Percentiles rank a stretch among this genome's conserved stretches.
Evolutionary conservation across 1,140 invertebrate genomes (phyloP).

Genomic region (Drosophila grimshawi): DNA sequence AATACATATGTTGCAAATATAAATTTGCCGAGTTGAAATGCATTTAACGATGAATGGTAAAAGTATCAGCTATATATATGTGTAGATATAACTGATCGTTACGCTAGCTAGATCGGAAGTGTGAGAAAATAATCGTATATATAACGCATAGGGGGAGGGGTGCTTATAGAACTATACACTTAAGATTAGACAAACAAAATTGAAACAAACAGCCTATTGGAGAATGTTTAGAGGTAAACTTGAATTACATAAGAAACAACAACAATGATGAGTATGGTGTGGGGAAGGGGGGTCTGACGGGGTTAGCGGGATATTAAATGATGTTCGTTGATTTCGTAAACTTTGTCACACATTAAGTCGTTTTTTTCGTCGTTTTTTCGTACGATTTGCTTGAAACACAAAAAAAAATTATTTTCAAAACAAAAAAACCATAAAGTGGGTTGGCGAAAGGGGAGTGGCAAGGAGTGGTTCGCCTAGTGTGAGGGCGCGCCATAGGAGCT

Average conservation of each 20-base stretch:
- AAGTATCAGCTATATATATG: conserved; percentile 36
- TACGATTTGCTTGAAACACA: conserved; percentile 43
- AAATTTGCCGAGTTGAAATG: conserved; percentile 64
- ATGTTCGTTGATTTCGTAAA: conserved; percentile 55
- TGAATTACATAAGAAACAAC: conserved; percentile 60
- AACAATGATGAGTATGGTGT: conserved; percentile 26
- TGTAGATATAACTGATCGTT: conserved; percentile 27
- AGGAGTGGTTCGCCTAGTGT: conserved; percentile 51
- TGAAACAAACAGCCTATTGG: conserved; percentile 80
- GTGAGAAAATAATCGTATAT: conserved; percentile 50
- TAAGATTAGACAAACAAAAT: conserved; percentile 79
- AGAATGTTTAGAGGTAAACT: conserved; percentile 71
- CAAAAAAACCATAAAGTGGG: conserved; percentile 50
- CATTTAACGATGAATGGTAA: conserved; percentile 51
- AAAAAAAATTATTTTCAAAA: conserved; percentile 42
- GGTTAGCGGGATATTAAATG: not conserved
- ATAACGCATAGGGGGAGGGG: conserved; percentile 64
- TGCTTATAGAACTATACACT: conserved; percentile 70
- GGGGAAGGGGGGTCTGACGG: not conserved
- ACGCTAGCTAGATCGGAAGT: conserved; percentile 54
- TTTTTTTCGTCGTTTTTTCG: conserved; percentile 30
- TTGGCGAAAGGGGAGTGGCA: not conserved
- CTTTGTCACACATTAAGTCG: conserved; percentile 74
- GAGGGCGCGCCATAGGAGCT: conserved; percentile 80
- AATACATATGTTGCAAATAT: conserved; percentile 27